phyloP scores from a whole-genome alignment of 2,113 vertebrate genomes.

The Platanista minor region DNA sequence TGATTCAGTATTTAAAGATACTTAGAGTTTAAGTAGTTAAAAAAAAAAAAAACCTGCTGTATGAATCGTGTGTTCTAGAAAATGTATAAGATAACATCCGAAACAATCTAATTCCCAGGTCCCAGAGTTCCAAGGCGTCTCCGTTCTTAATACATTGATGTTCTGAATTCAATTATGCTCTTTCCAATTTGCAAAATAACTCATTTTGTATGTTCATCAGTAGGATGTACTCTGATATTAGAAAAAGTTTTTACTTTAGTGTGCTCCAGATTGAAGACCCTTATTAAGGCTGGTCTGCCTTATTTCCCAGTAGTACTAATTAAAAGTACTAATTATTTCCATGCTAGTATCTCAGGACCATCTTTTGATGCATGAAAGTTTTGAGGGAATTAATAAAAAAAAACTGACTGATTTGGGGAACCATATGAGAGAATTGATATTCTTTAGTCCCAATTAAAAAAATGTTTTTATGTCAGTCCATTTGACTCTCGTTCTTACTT shows the following conservation, averaged over 20 bases:
- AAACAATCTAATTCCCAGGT: constrained; percentile 41
- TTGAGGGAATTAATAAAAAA: constrained; percentile 14
- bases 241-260: constrained; percentile 53
- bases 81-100: constrained; percentile 42
- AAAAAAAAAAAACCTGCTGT: constrained; percentile 30
- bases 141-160: constrained; percentile 40
- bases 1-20: not conserved
- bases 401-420: not conserved
- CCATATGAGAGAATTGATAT: constrained; percentile 34
- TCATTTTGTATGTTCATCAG: not conserved
- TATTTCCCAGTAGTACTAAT: constrained; percentile 66
- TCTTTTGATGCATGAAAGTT: constrained; percentile 43
- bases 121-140: constrained; percentile 3
- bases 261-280: constrained; percentile 53
- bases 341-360: constrained; percentile 36
- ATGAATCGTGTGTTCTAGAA: constrained; percentile 47
- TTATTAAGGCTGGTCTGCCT: constrained; percentile 30
- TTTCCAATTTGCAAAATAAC: constrained; percentile 66
- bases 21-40: constrained; percentile 11
- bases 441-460: not conserved
- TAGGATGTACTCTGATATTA: constrained; percentile 43
- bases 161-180: constrained; percentile 60
- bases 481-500: not conserved
- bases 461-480: not conserved
- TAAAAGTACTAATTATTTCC: constrained; percentile 71